Evolutionary conservation across 1,140 invertebrate species (phyloP), one percentile per base, ranked within the genome.

Genomic region (Scaptomyza pallida): DNA sequence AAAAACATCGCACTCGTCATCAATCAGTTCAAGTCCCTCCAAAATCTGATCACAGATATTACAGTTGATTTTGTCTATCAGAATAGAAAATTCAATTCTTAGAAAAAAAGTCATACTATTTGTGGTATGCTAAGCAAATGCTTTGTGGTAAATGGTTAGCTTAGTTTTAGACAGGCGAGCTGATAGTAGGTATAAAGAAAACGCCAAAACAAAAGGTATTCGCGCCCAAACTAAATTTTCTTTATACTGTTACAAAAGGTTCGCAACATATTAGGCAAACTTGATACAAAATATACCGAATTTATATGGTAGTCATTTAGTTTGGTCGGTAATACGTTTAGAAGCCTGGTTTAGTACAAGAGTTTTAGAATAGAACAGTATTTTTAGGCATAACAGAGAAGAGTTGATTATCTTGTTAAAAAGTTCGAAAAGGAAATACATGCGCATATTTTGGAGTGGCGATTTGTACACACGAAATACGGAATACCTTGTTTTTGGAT

Each of bases 1-100:
- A 91, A 97, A 98, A 0, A 97, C 94, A 89, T 98, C 97, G 89
- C 96, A 97, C 90, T 98, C 97, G 85, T 98, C 97, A 89, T 98
- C 97, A 71, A 98, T 96, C 60, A 95, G 95, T 91, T 98, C 97
- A 57, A 98, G 91, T 63, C 96, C 97, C 83, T 97, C 96, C 16
- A 98, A 92, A 79, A 98, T 97, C 88, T 96, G 95, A 89, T 98
- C 97, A 91, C 97, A 98, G 72, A 98, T 97, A 88, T 97, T 95
- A 89, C 97, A 98, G 77, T 97, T 97, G 75, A 95, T 94, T 93
- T 98, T 98, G 92, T 98, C 96, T 97, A 72, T 5, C 92, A 57
- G 47, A 10, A 17, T 37, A 3, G 5, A 5, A 48, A 57, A 60
- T 35, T 5, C 4, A 8, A 52, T 16, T 37, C 4, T 40, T 69